phyloP scores from a whole-genome alignment of 1,140 invertebrate genomes.

The Drosophila ironensis region DNA sequence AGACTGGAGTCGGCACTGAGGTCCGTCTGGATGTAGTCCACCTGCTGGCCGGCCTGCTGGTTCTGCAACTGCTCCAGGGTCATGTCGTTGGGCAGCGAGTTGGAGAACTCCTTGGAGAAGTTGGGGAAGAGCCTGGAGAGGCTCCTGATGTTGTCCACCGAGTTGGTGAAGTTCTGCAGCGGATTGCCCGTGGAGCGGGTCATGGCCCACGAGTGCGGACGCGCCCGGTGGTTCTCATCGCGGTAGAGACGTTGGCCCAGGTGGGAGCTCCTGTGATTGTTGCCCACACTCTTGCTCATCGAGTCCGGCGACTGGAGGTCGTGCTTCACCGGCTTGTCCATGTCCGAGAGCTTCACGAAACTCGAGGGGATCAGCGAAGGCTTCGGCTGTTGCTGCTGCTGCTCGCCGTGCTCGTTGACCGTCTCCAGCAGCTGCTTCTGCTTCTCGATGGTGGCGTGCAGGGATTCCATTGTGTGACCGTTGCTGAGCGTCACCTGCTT shows the following conservation, averaged over 20 bases:
- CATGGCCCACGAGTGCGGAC: slow-evolving; percentile 84
- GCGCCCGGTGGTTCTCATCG: slow-evolving; percentile 85
- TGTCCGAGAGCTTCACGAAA: slow-evolving; percentile 85
- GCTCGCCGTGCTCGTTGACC: slow-evolving; percentile 68
- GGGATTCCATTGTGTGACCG: slow-evolving; percentile 75
- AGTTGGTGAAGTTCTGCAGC: slow-evolving; percentile 79
- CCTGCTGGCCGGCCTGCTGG: slow-evolving; percentile 41
- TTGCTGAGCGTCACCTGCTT: slow-evolving; percentile 50
- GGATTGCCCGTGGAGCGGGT: slow-evolving; percentile 83
- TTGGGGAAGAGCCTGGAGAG: slow-evolving; percentile 82
- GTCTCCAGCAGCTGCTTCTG: slow-evolving; percentile 80
- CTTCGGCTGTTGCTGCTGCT: slow-evolving; percentile 56
- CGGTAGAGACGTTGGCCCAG: slow-evolving; percentile 82
- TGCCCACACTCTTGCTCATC: slow-evolving; percentile 76
- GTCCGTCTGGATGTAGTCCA: slow-evolving; percentile 79
- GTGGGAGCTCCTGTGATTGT: slow-evolving; percentile 77
- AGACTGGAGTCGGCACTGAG: slow-evolving; percentile 77
- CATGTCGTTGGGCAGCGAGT: slow-evolving; percentile 74
- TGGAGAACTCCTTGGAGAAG: slow-evolving; percentile 81
- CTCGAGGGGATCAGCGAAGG: slow-evolving; percentile 27
- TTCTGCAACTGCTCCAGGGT: slow-evolving; percentile 42
- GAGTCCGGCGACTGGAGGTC: slow-evolving; percentile 73
- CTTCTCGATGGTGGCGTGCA: slow-evolving; percentile 81
- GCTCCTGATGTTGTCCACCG: slow-evolving; percentile 78
- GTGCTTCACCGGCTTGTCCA: slow-evolving; percentile 83